Evolutionary conservation across 1,140 invertebrate species (phyloP).

Genomic region (Drosophila bipectinata): DNA sequence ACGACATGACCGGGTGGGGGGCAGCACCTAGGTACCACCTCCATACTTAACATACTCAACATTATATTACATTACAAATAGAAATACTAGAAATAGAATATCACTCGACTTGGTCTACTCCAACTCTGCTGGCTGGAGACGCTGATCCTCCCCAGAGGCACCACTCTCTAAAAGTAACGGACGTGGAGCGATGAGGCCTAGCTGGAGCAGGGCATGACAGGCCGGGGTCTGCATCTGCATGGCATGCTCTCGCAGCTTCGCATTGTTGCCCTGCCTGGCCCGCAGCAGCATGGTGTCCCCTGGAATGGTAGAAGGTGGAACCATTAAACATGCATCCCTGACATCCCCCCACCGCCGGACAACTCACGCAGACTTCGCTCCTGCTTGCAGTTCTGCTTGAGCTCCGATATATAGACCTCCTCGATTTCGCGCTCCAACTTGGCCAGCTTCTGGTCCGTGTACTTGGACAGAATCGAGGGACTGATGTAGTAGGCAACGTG

Average conservation of each 20-base stretch:
- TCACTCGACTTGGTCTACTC: not conserved
- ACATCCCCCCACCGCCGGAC: not conserved
- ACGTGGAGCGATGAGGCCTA: constrained; percentile 12
- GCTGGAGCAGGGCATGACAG: constrained; percentile 47
- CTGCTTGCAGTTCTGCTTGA: constrained; percentile 59
- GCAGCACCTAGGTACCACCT: too few species aligned
- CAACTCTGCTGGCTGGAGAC: not conserved
- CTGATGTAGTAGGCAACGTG: constrained; percentile 97
- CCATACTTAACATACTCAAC: too few species aligned
- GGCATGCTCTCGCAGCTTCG: constrained; percentile 47
- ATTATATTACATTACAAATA: too few species aligned
- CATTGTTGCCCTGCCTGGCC: constrained; percentile 42
- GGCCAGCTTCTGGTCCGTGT: constrained; percentile 35
- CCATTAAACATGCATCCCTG: constrained; percentile 1
- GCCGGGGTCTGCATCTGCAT: constrained; percentile 55
- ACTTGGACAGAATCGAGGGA: constrained; percentile 89
- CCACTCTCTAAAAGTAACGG: constrained; percentile 14
- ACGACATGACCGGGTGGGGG: too few species aligned
- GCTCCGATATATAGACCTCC: constrained; percentile 47
- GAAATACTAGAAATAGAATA: not conserved
- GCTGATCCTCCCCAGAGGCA: not conserved
- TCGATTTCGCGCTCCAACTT: constrained; percentile 59
- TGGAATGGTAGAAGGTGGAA: constrained; percentile 21
- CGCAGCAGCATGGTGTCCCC: constrained; percentile 58
- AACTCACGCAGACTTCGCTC: constrained; percentile 65